A percentile compares a stretch with the other conserved stretches of the same genome.
Conservation (phyloP, 2,888 invertebrate species). For the Cyrtodaria siliqua region DNA sequence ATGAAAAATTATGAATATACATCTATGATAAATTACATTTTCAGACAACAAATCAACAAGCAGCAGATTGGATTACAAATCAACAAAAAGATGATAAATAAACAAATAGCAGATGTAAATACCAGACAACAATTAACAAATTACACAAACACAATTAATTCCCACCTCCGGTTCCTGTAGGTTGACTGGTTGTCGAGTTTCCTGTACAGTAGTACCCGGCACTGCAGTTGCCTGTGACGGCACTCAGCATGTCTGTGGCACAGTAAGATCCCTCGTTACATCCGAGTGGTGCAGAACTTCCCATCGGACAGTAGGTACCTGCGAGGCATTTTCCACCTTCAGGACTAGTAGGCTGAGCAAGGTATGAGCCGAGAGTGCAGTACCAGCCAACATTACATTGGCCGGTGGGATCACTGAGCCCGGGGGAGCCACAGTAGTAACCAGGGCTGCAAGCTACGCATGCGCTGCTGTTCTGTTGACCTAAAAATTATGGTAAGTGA, state of each 20-base stretch:
- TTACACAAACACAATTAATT: too few species aligned
- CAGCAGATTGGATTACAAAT: too few species aligned
- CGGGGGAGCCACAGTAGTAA: slow-evolving; percentile 76
- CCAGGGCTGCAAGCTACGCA: slow-evolving; percentile 80
- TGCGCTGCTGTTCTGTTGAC: slow-evolving; percentile 69
- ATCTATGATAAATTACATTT: too few species aligned
- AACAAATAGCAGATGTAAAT: too few species aligned
- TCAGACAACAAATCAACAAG: too few species aligned
- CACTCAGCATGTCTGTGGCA: slow-evolving; percentile 70
- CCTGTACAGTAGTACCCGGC: slow-evolving; percentile 83
- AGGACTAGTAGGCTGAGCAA: slow-evolving; percentile 78
- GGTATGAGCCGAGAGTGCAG: slow-evolving; percentile 76
- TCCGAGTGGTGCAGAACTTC: slow-evolving; percentile 77
- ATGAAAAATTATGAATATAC: too few species aligned
- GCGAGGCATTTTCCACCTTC: slow-evolving; percentile 83
- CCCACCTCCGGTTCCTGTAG: slow-evolving; percentile 59
- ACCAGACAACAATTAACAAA: too few species aligned
- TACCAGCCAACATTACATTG: slow-evolving; percentile 81
- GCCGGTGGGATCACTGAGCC: slow-evolving; percentile 72
- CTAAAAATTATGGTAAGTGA: slow-evolving; percentile 62
- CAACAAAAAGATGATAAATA: too few species aligned
- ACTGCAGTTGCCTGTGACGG: slow-evolving; percentile 74
- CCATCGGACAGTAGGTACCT: slow-evolving; percentile 82
- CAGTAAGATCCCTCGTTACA: slow-evolving; percentile 81
- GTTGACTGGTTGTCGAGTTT: slow-evolving; percentile 66